These are phyloP conservation scores for Tenrec ecaudatus DNA, from an alignment of 2,113 vertebrate genomes.

Conservation along the genomic window DNA sequence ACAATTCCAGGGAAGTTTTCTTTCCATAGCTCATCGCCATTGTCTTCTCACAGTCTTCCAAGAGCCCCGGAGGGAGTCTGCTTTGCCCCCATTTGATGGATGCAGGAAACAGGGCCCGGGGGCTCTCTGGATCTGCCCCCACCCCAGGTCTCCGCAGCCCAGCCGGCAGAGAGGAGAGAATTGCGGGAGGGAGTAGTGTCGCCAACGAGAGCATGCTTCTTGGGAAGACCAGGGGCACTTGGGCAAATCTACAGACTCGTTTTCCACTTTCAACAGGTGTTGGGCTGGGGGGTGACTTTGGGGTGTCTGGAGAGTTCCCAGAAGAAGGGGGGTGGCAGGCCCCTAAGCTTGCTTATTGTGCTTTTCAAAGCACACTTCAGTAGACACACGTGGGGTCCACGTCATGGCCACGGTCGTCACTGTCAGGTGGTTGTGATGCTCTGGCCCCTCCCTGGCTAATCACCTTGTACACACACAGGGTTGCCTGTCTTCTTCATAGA, in stretches of 20 bases:
- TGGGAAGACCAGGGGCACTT: neutral
- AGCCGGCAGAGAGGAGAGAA: neutral
- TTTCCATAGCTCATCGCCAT: neutral
- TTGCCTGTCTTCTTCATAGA: neutral
- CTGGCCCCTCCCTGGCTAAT: neutral
- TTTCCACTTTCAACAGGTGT: neutral
- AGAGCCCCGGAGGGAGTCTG: neutral
- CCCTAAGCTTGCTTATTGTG: neutral
- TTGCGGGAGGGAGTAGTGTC: neutral
- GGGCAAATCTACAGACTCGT: neutral
- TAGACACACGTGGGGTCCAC: neutral
- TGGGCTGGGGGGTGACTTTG: neutral
- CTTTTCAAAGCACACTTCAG: neutral
- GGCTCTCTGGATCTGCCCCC: neutral
- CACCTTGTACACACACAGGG: neutral
- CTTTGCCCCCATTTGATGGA: neutral
- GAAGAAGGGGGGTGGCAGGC: neutral
- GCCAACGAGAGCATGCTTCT: neutral
- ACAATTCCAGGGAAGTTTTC: neutral
- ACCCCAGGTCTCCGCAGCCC: no score
- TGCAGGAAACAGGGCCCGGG: neutral
- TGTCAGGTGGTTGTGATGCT: neutral
- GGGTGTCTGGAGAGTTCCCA: neutral
- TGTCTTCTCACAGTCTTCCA: neutral
- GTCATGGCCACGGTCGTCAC: neutral